A percentile compares a stretch with the other conserved stretches of the same genome.
Conservation (phyloP, 2,113 vertebrate genomes). For the Prunella himalayana region DNA sequence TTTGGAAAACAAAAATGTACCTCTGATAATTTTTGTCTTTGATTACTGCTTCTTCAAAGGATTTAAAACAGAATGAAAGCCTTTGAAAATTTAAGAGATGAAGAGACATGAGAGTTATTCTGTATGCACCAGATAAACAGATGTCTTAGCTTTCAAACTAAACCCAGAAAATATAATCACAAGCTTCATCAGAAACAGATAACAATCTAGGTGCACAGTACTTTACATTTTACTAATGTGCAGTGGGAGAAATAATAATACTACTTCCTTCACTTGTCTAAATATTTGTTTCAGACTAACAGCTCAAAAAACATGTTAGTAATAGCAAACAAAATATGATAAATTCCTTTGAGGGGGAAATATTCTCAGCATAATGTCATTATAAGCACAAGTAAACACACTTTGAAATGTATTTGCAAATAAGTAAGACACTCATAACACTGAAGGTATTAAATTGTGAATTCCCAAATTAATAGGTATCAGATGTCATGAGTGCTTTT, state of each 20-base stretch:
- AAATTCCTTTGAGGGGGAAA: slow-evolving; percentile 47
- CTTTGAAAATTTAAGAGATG: slow-evolving; percentile 86
- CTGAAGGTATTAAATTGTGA: slow-evolving; percentile 65
- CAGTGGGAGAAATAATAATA: slow-evolving; percentile 75
- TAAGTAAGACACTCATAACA: slow-evolving; percentile 38
- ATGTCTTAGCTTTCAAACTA: slow-evolving; percentile 83
- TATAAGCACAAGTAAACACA: slow-evolving; percentile 61
- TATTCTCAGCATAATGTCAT: slow-evolving; percentile 63
- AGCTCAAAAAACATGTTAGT: slow-evolving; percentile 68
- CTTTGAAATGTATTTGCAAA: slow-evolving; percentile 68
- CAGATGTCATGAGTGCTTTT: slow-evolving; percentile 67
- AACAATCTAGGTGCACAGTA: slow-evolving; percentile 66
- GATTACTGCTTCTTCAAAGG: slow-evolving; percentile 85
- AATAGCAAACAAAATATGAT: slow-evolving; percentile 67
- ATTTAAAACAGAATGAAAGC: slow-evolving; percentile 81
- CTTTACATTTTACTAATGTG: slow-evolving; percentile 76
- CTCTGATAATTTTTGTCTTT: slow-evolving; percentile 88
- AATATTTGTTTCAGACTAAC: slow-evolving; percentile 77
- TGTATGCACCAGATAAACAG: slow-evolving; percentile 82
- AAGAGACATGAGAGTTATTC: slow-evolving; percentile 82
- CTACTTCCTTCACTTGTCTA: slow-evolving; percentile 75
- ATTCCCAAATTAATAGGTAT: slow-evolving; percentile 73
- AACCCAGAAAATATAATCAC: slow-evolving; percentile 77
- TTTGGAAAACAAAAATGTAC: slow-evolving; percentile 85
- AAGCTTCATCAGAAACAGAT: slow-evolving; percentile 75